Base-by-base conservation (phyloP, 2,797 vertebrate species). In the Austrolebias charrua region DNA sequence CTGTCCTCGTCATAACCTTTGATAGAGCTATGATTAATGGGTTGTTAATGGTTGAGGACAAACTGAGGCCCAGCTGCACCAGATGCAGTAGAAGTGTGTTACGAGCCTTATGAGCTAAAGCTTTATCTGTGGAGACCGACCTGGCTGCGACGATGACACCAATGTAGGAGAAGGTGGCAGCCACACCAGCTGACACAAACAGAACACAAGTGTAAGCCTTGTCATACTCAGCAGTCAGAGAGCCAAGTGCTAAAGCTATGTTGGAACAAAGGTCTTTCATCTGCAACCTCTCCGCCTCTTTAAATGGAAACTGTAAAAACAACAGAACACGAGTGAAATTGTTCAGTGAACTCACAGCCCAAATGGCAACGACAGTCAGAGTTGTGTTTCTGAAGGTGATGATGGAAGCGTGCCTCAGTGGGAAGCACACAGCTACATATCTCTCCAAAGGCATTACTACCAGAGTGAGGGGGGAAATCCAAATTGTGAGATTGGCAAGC, bases 11-110 rank as follows among this genome's bases (percentile, higher is more conserved):
- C 2, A 70, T 0, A 3, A 0, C 0, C 33, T 1, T 0, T 0
- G 0, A 73, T 0, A 80, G 4, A 1, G 2, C 13, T 1, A 45
- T 5, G 0, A 75, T 10, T 0, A 81, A 0, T 0, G 57, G 40
- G 13, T n/a, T 0, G n/a, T 59, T 5, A 5, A 66, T 46, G 0
- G 46, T 61, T 0, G 69, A 65, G 7, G 56, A 65, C 16, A 71
- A 51, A 18, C 61, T 71, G 19, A 65, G 38, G 5, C 71, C 24
- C 7, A 86, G 75, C 72, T 88, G 86, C 1, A 85, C 18, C 61
- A 86, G 28, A 18, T 86, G 78, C 54, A 88, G 60, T 15, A 86
- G 69, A 53, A 85, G 57, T 0, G 82, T 86, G 13, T 74, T 77
- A 5, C 46, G 63, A 63, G 76, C 72, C n/a, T 83, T 85, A 15